These are phyloP conservation scores for Reticulitermes lucifugus DNA, from an alignment of 2,888 invertebrate species.

Conservation along the genomic window DNA sequence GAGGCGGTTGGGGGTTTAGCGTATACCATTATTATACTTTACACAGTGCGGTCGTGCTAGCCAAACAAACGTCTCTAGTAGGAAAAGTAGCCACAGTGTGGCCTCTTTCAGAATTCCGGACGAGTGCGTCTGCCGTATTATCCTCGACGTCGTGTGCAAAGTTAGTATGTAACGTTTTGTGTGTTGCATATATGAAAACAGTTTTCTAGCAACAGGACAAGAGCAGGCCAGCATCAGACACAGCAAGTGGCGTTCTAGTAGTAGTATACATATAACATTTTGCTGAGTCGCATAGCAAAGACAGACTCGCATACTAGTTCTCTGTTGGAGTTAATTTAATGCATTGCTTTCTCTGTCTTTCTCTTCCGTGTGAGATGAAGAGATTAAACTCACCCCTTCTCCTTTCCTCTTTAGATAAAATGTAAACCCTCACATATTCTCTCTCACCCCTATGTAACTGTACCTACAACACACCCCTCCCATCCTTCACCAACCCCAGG, in stretches of 20 bases:
- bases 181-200: conserved; percentile 33
- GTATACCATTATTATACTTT: conserved; percentile 39
- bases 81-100: not conserved
- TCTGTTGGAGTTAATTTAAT: conserved; percentile 39
- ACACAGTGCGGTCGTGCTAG: conserved; percentile 21
- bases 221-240: not conserved
- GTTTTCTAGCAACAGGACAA: conserved; percentile 18
- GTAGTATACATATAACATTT: conserved; percentile 20
- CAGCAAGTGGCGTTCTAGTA: conserved; percentile 12
- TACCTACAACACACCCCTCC: conserved; percentile 18
- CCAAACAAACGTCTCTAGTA: conserved; percentile 33
- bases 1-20: not conserved
- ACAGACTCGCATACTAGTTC: conserved; percentile 29
- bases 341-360: conserved; percentile 27
- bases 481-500: conserved; percentile 13
- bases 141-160: conserved; percentile 14
- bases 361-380: conserved; percentile 28
- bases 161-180: not conserved
- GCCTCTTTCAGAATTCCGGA: conserved; percentile 28
- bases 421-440: conserved; percentile 30
- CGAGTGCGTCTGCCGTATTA: conserved; percentile 23
- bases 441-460: not conserved
- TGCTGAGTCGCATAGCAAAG: conserved; percentile 18
- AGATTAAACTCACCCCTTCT: not conserved
- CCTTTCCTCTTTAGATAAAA: not conserved